Base-by-base conservation (phyloP, 2,888 invertebrate genomes). In the Eupithecia subfuscata region DNA sequence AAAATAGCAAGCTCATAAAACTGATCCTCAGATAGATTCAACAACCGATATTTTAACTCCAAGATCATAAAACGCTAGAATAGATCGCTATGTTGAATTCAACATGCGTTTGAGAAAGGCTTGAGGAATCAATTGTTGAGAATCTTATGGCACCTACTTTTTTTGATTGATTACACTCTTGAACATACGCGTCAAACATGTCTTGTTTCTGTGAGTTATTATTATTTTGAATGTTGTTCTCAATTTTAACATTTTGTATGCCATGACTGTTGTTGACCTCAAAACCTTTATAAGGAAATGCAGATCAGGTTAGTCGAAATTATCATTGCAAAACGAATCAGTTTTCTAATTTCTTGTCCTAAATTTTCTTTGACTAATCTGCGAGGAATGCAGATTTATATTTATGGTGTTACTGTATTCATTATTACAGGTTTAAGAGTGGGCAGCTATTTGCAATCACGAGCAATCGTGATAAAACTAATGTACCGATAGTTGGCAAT, bases 271-370 rank as follows among this genome's bases (percentile, higher is more conserved):
- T 86, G 86, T 80, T 86, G 86, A 87, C 89, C 90, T 88, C 87
- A 80, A 89, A 88, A 89, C 84, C 86, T 87, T 85, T 83, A 85
- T 82, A 88, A 90, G 88, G 88, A 91, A 89, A 89, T 87, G 85
- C 86, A 88, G 86, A 91, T 87, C 85, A 84, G 82, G 82, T 84
- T 86, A 80, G 80, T 76, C 76, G 79, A 88, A 56, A 22, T 89
- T 89, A 88, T 85, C 83, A 90, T 88, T 89, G 87, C 85, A 84
- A 91, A 90, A 86, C 81, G 79, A 84, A 84, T 85, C 85, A 83
- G 84, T 88, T 87, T 88, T 85, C 75, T 67, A 75, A 63, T 73
- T 78, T 76, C 22, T 75, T 72, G 22, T 73, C 74, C 60, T 81
- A 83, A 85, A 82, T 81, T 83, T 69, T 69, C 52, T 72, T 63